Conservation (phyloP, 2,113 vertebrate genomes). For the Choloepus hoffmanni region DNA sequence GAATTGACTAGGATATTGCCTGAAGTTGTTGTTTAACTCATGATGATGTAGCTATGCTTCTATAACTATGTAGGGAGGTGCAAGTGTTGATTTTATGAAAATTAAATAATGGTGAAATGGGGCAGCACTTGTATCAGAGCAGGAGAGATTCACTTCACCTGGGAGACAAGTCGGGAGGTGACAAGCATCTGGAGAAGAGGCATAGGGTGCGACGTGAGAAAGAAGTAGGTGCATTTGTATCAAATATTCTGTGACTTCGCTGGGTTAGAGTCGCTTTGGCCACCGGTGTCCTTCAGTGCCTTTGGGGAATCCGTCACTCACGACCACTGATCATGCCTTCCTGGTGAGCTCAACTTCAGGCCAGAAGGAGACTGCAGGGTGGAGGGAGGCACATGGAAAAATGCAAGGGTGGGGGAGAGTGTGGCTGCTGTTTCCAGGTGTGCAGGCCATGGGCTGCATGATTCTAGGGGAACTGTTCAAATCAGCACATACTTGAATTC, state of each 20-base stretch:
- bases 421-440: accelerated
- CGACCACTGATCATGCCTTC: background rate
- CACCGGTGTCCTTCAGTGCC: background rate
- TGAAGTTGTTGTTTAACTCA: background rate
- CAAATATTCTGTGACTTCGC: background rate
- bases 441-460: accelerated
- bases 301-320: background rate
- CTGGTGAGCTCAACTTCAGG: background rate
- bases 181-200: background rate
- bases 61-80: background rate
- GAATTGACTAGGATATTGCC: background rate
- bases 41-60: background rate
- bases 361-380: background rate
- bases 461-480: background rate
- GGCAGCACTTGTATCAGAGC: accelerated
- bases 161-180: background rate
- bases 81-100: background rate
- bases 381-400: background rate
- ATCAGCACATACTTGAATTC: background rate
- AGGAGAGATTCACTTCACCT: background rate
- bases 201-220: background rate
- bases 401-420: background rate
- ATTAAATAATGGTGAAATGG: background rate
- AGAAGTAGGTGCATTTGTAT: background rate
- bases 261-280: background rate